Evolutionary conservation across 2,797 vertebrate genomes (phyloP).

Genomic region (Galago senegalensis): DNA sequence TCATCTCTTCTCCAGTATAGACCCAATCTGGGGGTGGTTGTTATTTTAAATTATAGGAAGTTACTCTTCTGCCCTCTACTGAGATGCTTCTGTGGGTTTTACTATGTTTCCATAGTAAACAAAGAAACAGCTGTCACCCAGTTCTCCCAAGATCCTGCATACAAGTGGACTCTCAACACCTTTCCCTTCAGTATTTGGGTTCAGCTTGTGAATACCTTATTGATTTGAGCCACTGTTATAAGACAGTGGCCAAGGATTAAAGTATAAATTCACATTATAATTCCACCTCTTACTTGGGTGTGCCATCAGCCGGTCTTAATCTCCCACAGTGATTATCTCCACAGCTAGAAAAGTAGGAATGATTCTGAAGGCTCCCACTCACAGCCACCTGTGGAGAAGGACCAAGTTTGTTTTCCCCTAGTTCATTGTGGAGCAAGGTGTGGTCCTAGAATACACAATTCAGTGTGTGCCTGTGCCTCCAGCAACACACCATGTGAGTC

Average conservation of each 20-base stretch:
- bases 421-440: background rate
- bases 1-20: background rate
- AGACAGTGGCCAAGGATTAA: background rate
- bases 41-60: slow-evolving; percentile 27
- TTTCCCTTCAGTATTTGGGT: background rate
- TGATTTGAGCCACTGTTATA: background rate
- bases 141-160: background rate
- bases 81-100: background rate
- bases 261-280: background rate
- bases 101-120: slow-evolving; percentile 37
- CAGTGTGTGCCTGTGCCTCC: background rate
- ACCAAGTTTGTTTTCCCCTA: background rate
- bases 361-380: background rate
- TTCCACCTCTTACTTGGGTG: background rate
- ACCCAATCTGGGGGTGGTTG: too few relatives aligned
- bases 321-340: background rate
- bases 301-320: too few relatives aligned
- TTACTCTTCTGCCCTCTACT: background rate
- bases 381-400: background rate
- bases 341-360: background rate
- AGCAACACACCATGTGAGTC: fast-evolving
- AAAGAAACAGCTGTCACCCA: background rate
- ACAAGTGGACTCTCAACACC: background rate
- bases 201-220: background rate
- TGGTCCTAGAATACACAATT: background rate